Evolutionary conservation across 2,113 vertebrate species (phyloP), one percentile per base, ranked within the genome.

Genomic region (Pandion haliaetus): DNA sequence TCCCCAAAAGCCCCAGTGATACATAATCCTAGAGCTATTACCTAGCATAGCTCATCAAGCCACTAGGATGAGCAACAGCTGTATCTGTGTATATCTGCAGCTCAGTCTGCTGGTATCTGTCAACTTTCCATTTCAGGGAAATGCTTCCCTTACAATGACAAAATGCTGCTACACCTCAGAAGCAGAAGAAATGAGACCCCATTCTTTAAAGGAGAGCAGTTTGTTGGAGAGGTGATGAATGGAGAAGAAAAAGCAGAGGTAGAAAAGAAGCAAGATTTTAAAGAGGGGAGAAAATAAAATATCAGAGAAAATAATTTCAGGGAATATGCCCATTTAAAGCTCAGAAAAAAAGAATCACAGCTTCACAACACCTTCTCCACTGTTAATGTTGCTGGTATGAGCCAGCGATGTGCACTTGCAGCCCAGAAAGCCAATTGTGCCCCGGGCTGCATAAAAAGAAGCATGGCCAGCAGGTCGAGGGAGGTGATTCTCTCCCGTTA

Each of bases 401-500:
- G 15, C 29, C 38, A 40, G 17, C 16, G 58, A 50, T 23, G 4
- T 57, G 15, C 1, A 1, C 10, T n/a, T n/a, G 17, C 25, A 32
- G 69, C 50, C 14, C 19, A 71, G 57, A 82, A 71, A 71, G 31
- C 25, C 38, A 49, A 18, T 2, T 0, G 2, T 32, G 42, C 6
- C 42, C 45, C n/a, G 50, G 38, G 31, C 21, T 72, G 14, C 45
- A 45, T 45, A 4, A 36, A 54, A 36, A 78, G 21, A 25, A 65
- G 4, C 1, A 0, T 59, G 34, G 4, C 14, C 57, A 59, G 45
- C 12, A 82, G n/a, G 9, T 49, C 0, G 0, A 54, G 29, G 25
- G 32, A 70, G 24, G 8, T 21, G 24, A 52, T 58, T 76, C 24
- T 83, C 1, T 31, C 25, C 21, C 21, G 36, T 12, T 67, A 1